These are phyloP conservation scores for Stichodactyla helianthus DNA, from an alignment of 64 coral and sea anemone genomes.

Conservation along the genomic window DNA sequence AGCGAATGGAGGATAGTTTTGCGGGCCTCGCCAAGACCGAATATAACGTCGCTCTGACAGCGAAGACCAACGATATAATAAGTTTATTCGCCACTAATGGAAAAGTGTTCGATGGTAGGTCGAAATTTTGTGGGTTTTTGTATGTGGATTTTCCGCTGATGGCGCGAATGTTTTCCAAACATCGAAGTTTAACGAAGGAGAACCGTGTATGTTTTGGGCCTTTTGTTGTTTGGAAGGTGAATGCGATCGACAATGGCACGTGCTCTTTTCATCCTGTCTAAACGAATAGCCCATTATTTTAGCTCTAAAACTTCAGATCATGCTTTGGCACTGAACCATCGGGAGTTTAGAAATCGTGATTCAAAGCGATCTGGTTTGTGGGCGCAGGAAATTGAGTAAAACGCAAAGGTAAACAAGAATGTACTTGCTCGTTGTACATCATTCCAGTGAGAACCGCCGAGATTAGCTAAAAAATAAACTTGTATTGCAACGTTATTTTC, in stretches of 20 bases:
- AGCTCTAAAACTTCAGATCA: background rate
- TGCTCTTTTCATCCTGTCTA: background rate
- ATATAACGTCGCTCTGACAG: background rate
- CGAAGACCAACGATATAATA: background rate
- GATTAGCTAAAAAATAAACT: background rate
- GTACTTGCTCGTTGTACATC: background rate
- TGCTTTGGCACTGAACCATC: background rate
- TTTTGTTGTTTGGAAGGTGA: background rate
- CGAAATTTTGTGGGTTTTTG: background rate
- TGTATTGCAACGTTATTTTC: background rate
- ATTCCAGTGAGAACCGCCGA: background rate
- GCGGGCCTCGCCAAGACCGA: background rate
- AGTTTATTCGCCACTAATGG: background rate
- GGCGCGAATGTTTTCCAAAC: background rate
- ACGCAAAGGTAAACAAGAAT: background rate
- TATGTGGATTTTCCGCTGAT: constrained; percentile 4
- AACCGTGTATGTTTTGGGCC: background rate
- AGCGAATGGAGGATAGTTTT: constrained; percentile 21
- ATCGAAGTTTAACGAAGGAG: constrained; percentile 9
- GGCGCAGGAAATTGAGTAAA: background rate
- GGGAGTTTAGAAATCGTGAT: background rate
- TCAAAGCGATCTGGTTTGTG: background rate
- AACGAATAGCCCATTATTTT: background rate
- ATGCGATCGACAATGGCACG: background rate
- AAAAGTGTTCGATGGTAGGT: constrained; percentile 12